Percentiles rank a stretch among this genome's conserved stretches.
Evolutionary conservation across 2,113 vertebrate species (phyloP).

Genomic region (Siniperca knerii): DNA sequence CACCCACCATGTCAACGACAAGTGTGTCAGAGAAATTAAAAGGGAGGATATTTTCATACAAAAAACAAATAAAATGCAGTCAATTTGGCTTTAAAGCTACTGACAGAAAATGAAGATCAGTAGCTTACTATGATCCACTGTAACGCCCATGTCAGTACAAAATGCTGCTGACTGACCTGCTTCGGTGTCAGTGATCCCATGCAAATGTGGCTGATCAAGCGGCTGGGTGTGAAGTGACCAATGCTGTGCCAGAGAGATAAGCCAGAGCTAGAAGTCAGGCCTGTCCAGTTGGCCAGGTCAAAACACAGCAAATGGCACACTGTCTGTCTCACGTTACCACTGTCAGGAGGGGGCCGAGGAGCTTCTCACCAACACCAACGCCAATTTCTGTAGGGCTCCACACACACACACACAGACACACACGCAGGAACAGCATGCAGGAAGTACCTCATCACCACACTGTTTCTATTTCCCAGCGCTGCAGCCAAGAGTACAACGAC

Average conservation of each 20-base stretch:
- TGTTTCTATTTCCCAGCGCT: slow-evolving; percentile 52
- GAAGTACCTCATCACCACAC: slow-evolving; percentile 66
- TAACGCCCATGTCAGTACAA: slow-evolving; percentile 25
- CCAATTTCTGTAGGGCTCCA: slow-evolving; percentile 60
- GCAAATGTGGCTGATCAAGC: slow-evolving; percentile 59
- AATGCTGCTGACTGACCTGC: slow-evolving; percentile 20
- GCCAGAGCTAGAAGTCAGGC: slow-evolving; percentile 88
- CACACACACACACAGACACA: neutral
- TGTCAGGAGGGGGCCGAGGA: slow-evolving; percentile 62
- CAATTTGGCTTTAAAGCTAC: neutral
- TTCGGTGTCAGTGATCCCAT: slow-evolving; percentile 24
- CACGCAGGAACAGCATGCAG: slow-evolving; percentile 50
- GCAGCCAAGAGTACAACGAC: slow-evolving; percentile 22
- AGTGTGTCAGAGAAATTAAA: neutral
- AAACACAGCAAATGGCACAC: slow-evolving; percentile 83
- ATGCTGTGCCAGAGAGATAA: slow-evolving; percentile 87
- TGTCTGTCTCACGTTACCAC: slow-evolving; percentile 80
- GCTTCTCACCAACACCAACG: slow-evolving; percentile 74
- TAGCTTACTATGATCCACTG: neutral
- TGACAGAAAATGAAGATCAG: neutral
- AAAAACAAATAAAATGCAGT: neutral
- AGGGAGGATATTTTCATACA: neutral
- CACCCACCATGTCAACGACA: neutral
- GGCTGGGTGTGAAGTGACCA: slow-evolving; percentile 85
- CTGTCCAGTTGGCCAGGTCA: slow-evolving; percentile 83